Evolutionary conservation across 2,113 vertebrate genomes (phyloP).

Genomic region (Polypterus senegalus): DNA sequence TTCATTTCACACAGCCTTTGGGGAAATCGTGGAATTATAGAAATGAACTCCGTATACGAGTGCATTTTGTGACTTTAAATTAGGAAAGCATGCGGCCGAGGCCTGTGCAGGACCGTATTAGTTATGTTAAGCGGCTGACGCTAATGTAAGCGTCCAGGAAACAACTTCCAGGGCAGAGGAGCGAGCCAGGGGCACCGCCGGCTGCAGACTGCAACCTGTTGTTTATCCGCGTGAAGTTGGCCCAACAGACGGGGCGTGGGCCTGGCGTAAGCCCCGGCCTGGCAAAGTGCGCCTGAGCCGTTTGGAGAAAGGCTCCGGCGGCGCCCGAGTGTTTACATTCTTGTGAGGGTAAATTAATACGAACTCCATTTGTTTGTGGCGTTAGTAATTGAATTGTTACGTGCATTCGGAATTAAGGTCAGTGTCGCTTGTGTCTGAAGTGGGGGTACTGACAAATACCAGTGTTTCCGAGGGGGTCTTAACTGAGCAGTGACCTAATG

Average conservation of each 20-base stretch:
- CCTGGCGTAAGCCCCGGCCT: conserved; percentile 13
- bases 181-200: conserved; percentile 25
- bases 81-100: background rate
- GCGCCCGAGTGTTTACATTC: background rate
- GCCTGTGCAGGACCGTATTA: background rate
- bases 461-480: too few relatives aligned
- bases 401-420: too few relatives aligned
- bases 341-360: too few relatives aligned
- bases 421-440: too few relatives aligned
- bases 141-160: background rate
- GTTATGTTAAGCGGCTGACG: background rate
- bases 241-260: conserved; percentile 13
- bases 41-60: too few relatives aligned
- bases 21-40: too few relatives aligned
- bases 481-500: too few relatives aligned
- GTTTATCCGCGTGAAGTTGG: conserved; percentile 46
- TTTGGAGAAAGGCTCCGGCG: conserved; percentile 17
- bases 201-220: conserved; percentile 47
- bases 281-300: background rate
- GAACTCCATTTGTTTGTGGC: too few relatives aligned
- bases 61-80: too few relatives aligned
- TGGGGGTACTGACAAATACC: too few relatives aligned
- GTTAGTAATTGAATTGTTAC: too few relatives aligned
- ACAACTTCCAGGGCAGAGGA: conserved; percentile 21
- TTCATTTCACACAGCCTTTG: conserved; percentile 24